Percentiles rank a stretch among this genome's conserved stretches.
Evolutionary conservation across 2,797 vertebrate genomes (phyloP).

Genomic region (Siniperca obscura): DNA sequence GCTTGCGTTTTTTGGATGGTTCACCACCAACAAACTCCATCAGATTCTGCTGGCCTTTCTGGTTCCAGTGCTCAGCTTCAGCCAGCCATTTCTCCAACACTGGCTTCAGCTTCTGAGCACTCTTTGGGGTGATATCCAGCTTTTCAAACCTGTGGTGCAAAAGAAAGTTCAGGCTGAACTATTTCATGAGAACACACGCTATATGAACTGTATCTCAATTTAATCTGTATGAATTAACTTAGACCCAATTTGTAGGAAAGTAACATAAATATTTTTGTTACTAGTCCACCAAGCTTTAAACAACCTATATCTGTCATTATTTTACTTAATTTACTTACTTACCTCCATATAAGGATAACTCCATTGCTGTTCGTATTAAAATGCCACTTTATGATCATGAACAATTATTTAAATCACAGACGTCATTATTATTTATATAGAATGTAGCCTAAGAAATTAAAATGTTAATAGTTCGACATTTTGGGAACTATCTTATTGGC

Average conservation of each 20-base stretch:
- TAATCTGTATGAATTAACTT: background rate
- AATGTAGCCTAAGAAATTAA: too few species aligned
- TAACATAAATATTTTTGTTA: background rate
- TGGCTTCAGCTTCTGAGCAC: conserved; percentile 97
- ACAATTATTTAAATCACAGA: background rate
- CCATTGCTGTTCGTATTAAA: conserved; percentile 16
- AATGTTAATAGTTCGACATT: background rate
- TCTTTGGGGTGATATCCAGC: conserved; percentile 98
- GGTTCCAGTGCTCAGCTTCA: conserved; percentile 96
- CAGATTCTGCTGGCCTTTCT: conserved; percentile 96
- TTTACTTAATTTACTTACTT: background rate
- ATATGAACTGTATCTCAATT: background rate
- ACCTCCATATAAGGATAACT: background rate
- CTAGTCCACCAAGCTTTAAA: background rate
- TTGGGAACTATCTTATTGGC: background rate
- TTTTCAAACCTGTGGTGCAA: conserved; percentile 91
- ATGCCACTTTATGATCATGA: background rate
- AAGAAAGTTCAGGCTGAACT: background rate
- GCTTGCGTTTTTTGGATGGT: conserved; percentile 96
- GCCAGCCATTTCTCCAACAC: conserved; percentile 97
- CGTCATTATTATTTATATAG: background rate
- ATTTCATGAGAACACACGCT: background rate
- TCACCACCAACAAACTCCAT: conserved; percentile 98
- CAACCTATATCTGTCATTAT: background rate
- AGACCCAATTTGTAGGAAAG: background rate